Percentiles rank a stretch among this genome's conserved stretches.
These are phyloP conservation scores for Gallinago paraguaiae DNA, from an alignment of 2,113 vertebrate genomes.

Conservation along the genomic window DNA sequence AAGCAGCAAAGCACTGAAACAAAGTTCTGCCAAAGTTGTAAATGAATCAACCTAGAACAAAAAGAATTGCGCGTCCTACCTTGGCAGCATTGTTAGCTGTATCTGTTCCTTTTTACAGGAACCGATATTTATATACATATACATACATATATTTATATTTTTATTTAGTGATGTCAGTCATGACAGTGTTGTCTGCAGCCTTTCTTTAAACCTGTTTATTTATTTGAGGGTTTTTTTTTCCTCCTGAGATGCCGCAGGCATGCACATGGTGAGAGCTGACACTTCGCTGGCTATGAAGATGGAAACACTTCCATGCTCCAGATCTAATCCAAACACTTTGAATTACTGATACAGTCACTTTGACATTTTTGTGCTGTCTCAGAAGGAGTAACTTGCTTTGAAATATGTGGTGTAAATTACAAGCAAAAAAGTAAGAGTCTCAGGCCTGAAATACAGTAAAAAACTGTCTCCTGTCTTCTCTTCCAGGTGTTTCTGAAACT, in stretches of 20 bases:
- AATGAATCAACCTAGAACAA: background rate
- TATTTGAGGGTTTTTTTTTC: background rate
- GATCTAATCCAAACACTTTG: slow-evolving; percentile 16
- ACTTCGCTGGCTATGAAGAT: slow-evolving; percentile 33
- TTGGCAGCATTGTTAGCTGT: background rate
- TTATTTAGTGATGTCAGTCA: background rate
- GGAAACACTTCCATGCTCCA: background rate
- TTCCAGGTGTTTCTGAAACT: background rate
- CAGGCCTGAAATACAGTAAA: background rate
- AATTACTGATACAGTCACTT: background rate
- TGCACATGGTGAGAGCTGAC: slow-evolving; percentile 26
- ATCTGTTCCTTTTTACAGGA: background rate
- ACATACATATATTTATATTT: background rate
- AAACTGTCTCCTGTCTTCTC: background rate
- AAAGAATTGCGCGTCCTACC: background rate
- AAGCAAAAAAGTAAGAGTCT: background rate
- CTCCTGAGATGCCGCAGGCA: background rate
- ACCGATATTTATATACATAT: background rate
- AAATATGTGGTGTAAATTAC: background rate
- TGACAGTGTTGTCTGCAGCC: slow-evolving; percentile 18
- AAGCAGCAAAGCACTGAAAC: background rate
- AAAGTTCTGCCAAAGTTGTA: background rate
- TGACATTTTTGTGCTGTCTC: background rate
- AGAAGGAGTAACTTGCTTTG: background rate
- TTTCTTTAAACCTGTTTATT: slow-evolving; percentile 39